These are phyloP conservation scores for Zaprionus davidi DNA, from an alignment of 1,140 invertebrate genomes.

Conservation along the genomic window DNA sequence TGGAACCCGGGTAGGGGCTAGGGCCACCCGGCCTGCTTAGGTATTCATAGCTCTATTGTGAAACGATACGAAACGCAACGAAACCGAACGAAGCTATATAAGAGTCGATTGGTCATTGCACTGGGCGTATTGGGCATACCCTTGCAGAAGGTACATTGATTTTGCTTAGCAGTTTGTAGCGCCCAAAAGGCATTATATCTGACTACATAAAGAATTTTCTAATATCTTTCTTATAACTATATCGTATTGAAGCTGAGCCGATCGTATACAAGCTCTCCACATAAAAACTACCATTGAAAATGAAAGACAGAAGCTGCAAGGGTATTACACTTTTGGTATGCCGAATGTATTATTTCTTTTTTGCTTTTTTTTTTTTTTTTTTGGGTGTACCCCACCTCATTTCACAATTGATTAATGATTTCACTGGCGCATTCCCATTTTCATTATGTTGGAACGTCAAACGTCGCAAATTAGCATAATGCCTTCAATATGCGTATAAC, in stretches of 20 bases:
- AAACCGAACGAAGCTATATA: constrained; percentile 27
- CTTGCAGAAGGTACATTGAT: not conserved
- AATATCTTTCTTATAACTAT: too few species aligned
- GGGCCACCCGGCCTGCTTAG: constrained; percentile 44
- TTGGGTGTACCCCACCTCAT: constrained; percentile 58
- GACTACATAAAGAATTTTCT: too few species aligned
- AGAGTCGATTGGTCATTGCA: constrained; percentile 70
- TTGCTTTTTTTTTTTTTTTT: constrained; percentile 10
- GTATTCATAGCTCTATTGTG: constrained; percentile 54
- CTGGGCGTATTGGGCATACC: constrained; percentile 18
- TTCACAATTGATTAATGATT: constrained; percentile 80
- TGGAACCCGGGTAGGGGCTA: constrained; percentile 7
- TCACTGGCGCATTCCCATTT: constrained; percentile 45
- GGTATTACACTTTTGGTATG: not conserved
- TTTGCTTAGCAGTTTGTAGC: not conserved
- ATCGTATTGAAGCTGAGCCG: too few species aligned
- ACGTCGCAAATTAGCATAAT: constrained; percentile 71
- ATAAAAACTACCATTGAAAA: too few species aligned
- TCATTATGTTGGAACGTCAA: constrained; percentile 39
- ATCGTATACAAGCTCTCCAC: too few species aligned
- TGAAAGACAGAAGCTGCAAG: not conserved
- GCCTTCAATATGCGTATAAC: constrained; percentile 72
- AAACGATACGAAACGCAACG: constrained; percentile 45
- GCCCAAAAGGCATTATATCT: not conserved
- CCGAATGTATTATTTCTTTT: not conserved